These are phyloP conservation scores for Acestrorhynchus altus DNA, from an alignment of 2,797 vertebrate species.

Conservation along the genomic window DNA sequence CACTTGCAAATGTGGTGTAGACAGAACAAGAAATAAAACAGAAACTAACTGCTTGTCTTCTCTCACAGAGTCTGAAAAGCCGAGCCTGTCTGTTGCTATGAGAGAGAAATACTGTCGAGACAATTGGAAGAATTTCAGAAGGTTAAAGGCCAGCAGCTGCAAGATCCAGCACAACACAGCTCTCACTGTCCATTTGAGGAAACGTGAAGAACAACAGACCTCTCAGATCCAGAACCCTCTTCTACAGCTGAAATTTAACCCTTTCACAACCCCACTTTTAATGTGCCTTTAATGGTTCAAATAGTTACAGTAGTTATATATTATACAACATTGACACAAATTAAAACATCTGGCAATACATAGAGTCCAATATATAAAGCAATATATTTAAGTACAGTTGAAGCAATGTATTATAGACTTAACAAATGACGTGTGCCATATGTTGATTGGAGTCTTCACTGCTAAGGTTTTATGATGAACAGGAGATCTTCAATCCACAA, in stretches of 20 bases:
- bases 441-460: constrained; percentile 12
- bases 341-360: constrained; percentile 6
- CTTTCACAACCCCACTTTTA: background rate
- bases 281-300: background rate
- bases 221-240: background rate
- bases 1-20: background rate
- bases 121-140: constrained; percentile 13
- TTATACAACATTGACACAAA: background rate
- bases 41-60: background rate
- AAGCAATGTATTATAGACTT: constrained; percentile 2
- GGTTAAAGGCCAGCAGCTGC: constrained; percentile 45
- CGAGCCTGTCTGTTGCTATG: background rate
- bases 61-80: background rate
- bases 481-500: constrained; percentile 25
- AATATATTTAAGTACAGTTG: constrained; percentile 4
- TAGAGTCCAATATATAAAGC: constrained; percentile 4
- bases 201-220: constrained; percentile 6
- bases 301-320: background rate
- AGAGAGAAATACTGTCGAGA: background rate
- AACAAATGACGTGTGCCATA: background rate
- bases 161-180: constrained; percentile 18
- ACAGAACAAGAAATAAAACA: background rate
- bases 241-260: constrained; percentile 3
- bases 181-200: constrained; percentile 4
- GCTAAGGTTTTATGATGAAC: background rate